Evolutionary conservation across 1,140 invertebrate species (phyloP).

Genomic region (Drosophila repleta): DNA sequence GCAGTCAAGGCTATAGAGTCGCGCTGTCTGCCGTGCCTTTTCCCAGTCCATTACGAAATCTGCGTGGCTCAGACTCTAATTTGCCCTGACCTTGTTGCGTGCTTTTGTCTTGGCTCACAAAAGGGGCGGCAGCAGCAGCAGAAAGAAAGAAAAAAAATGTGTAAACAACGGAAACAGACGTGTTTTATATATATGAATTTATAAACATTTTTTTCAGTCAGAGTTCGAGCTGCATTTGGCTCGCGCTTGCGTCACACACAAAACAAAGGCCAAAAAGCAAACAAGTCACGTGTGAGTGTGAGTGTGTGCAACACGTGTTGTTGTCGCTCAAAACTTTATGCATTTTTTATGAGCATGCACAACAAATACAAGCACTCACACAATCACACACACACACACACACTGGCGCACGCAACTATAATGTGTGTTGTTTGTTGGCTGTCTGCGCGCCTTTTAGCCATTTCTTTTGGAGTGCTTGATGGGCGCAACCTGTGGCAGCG

Average conservation of each 20-base stretch:
- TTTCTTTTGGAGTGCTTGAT: slow-evolving; percentile 37
- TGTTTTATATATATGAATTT: slow-evolving; percentile 15
- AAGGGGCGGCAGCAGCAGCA: slow-evolving; percentile 34
- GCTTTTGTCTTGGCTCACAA: slow-evolving; percentile 36
- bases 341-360: slow-evolving; percentile 51
- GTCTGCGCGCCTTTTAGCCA: slow-evolving; percentile 38
- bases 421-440: slow-evolving; percentile 56
- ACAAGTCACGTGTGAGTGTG: slow-evolving; percentile 11
- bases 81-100: slow-evolving; percentile 74
- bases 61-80: slow-evolving; percentile 9
- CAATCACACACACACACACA: slow-evolving; percentile 29
- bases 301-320: slow-evolving; percentile 44
- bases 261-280: slow-evolving; percentile 53
- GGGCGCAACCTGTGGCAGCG: slow-evolving; percentile 46
- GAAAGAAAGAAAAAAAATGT: neutral
- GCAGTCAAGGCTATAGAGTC: slow-evolving; percentile 4
- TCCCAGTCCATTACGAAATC: slow-evolving; percentile 42
- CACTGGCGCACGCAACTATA: neutral
- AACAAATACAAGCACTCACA: slow-evolving; percentile 6
- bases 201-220: slow-evolving; percentile 7
- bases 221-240: slow-evolving; percentile 64
- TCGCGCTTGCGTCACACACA: slow-evolving; percentile 71
- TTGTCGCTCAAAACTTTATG: slow-evolving; percentile 54
- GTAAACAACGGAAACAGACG: slow-evolving; percentile 16
- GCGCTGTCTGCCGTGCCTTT: slow-evolving; percentile 4